A percentile compares a stretch with the other conserved stretches of the same genome.
Evolutionary conservation across 2,888 invertebrate genomes (phyloP).

Genomic region (Acrobeloides nanus): DNA sequence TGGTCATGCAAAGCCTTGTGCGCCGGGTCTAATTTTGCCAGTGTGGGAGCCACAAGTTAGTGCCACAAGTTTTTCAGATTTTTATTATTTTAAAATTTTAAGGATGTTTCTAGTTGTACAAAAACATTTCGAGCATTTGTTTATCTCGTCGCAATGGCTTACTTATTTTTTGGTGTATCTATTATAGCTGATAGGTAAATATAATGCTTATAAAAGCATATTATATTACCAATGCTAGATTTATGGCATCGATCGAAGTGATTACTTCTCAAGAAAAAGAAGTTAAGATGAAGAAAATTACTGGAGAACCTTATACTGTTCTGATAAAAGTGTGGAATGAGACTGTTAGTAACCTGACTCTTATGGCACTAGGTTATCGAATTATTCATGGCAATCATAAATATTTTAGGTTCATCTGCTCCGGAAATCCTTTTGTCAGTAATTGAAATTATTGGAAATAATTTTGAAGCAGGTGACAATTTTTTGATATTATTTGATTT

Average conservation of each 20-base stretch:
- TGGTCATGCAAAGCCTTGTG: slow-evolving; percentile 34
- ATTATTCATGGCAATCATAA: not conserved
- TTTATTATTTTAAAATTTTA: slow-evolving; percentile 16
- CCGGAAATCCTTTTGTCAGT: slow-evolving; percentile 93
- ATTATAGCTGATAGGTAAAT: slow-evolving; percentile 80
- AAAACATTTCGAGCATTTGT: slow-evolving; percentile 71
- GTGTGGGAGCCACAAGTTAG: slow-evolving; percentile 42
- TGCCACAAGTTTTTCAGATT: not conserved
- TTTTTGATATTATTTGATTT: slow-evolving; percentile 14
- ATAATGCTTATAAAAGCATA: not conserved
- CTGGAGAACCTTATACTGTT: slow-evolving; percentile 39
- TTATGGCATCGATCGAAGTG: slow-evolving; percentile 98
- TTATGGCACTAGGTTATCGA: slow-evolving; percentile 77
- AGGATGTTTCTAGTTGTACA: slow-evolving; percentile 25
- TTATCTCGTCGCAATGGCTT: slow-evolving; percentile 78
- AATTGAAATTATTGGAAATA: slow-evolving; percentile 91
- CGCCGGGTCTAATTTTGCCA: slow-evolving; percentile 42
- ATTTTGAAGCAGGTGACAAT: slow-evolving; percentile 77
- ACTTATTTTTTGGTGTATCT: slow-evolving; percentile 95
- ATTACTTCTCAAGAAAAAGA: slow-evolving; percentile 95
- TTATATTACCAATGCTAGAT: slow-evolving; percentile 55
- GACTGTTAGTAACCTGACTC: slow-evolving; percentile 81
- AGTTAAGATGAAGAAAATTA: slow-evolving; percentile 71
- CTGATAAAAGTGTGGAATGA: slow-evolving; percentile 93
- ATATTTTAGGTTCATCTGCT: slow-evolving; percentile 71